Percentiles rank a stretch among this genome's conserved stretches.
These are phyloP conservation scores for Oryzias woworae DNA, from an alignment of 2,113 vertebrate genomes.

Conservation along the genomic window DNA sequence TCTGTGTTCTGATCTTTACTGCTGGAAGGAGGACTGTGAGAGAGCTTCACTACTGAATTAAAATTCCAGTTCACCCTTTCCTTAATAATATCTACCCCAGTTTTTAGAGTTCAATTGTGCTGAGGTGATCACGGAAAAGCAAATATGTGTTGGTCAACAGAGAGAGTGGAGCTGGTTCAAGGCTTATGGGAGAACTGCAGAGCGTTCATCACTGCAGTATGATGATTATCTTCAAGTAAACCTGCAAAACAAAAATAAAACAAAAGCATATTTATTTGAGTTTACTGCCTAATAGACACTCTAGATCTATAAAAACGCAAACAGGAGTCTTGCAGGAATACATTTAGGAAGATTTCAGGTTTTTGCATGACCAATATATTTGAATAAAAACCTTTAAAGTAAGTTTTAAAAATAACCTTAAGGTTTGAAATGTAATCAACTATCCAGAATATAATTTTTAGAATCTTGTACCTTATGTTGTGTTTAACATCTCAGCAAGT, in stretches of 20 bases:
- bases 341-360: neutral
- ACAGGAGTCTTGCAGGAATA: neutral
- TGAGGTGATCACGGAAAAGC: conserved; percentile 26
- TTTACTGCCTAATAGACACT: neutral
- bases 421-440: too few relatives aligned
- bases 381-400: too few relatives aligned
- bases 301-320: neutral
- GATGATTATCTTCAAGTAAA: conserved; percentile 64
- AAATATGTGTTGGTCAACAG: conserved; percentile 22
- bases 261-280: conserved; percentile 33
- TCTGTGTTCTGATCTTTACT: conserved; percentile 12
- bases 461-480: conserved; percentile 30
- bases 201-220: conserved; percentile 35
- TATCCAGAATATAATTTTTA: neutral
- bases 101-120: conserved; percentile 20
- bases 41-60: conserved; percentile 20
- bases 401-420: too few relatives aligned
- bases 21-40: conserved; percentile 14
- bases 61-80: conserved; percentile 34
- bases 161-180: conserved; percentile 13
- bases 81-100: conserved; percentile 49
- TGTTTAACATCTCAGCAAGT: conserved; percentile 53
- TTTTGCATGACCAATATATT: too few relatives aligned
- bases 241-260: conserved; percentile 66
- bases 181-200: conserved; percentile 19